Percentiles rank a stretch among this genome's conserved stretches.
Evolutionary conservation across 2,888 invertebrate species (phyloP).

Genomic region (Drosophila diplacantha): DNA sequence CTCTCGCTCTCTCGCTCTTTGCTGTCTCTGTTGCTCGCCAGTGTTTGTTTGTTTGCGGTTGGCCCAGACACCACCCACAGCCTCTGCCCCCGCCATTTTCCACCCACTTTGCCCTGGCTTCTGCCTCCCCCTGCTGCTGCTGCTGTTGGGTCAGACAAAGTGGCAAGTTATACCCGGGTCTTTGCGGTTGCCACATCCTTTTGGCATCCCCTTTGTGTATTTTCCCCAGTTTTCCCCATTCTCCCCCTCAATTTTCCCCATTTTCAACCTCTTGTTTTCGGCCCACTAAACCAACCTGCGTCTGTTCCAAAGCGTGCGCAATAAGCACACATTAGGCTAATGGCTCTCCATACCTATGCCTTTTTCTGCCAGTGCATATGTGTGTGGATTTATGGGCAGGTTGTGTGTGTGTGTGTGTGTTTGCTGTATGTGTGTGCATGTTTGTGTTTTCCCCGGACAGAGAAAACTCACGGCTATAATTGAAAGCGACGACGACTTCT

Average conservation of each 20-base stretch:
- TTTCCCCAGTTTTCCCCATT: neutral
- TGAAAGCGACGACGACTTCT: slow-evolving; percentile 65
- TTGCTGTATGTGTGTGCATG: neutral
- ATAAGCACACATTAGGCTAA: slow-evolving; percentile 73
- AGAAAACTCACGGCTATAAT: slow-evolving; percentile 71
- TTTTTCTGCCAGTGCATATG: slow-evolving; percentile 22
- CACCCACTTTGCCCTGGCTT: too few species aligned
- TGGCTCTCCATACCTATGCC: slow-evolving; percentile 45
- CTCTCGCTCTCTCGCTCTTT: slow-evolving; percentile 40
- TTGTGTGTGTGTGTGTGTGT: slow-evolving; percentile 13
- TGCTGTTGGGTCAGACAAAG: slow-evolving; percentile 58
- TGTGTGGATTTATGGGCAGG: slow-evolving; percentile 18
- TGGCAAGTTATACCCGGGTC: slow-evolving; percentile 50
- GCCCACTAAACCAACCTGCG: slow-evolving; percentile 36
- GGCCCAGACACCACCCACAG: slow-evolving; percentile 35
- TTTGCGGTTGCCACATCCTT: slow-evolving; percentile 54
- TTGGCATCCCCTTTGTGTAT: slow-evolving; percentile 17
- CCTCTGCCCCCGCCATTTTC: neutral
- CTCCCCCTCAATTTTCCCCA: neutral
- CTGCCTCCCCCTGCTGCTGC: neutral
- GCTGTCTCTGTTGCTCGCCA: slow-evolving; percentile 27
- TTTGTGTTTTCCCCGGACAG: slow-evolving; percentile 52
- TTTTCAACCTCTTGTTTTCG: slow-evolving; percentile 6
- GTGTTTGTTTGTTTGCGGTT: slow-evolving; percentile 53
- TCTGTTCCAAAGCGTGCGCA: slow-evolving; percentile 70